Base-by-base conservation (phyloP, 2,888 invertebrate genomes). In the Gymnoscelis rufifasciata region DNA sequence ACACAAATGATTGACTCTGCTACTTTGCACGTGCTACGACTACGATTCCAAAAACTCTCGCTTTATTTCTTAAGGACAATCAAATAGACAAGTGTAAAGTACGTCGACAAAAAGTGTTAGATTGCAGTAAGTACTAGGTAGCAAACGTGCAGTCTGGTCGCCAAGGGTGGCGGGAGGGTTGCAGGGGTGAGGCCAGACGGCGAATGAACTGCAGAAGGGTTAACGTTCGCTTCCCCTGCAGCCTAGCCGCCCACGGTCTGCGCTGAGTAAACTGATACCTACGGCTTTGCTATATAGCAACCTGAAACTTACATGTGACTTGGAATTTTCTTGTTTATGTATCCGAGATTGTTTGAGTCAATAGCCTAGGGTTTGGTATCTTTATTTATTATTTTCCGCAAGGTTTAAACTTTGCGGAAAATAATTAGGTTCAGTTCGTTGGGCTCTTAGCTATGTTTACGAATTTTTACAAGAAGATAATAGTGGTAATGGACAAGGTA, bases 141-240 rank as follows among this genome's bases (percentile, higher is more conserved):
- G 73, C 70, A 74, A 68, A 70, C 73, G 68, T 78, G 80, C 78
- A 83, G 75, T 68, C 71, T 74, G 66, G 72, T 66, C 71, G 75
- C 69, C 75, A 62, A 64, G 65, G 72, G 73, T 63, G 68, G 64
- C 58, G 72, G 79, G 82, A 59, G 74, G 72, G 43, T 51, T 62
- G 56, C 64, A 68, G 83, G 89, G 89, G 84, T 89, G 89, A 83
- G 89, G 88, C 89, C 88, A 90, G 89, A 90, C 89, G 82, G 88
- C 84, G 83, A 89, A 90, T 86, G 89, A 90, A 87, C 90, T 90
- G 88, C 83, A 89, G 77, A 87, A 74, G 90, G 90, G 75, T 86
- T 84, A 84, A 81, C 74, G 90, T 79, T 68, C 87, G 88, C 88
- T 82, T 82, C 87, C 86, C 87, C 86, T 88, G 87, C 87, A 88